These are phyloP conservation scores for Cossypha heuglini DNA, from an alignment of 2,797 vertebrate genomes.

Conservation along the genomic window DNA sequence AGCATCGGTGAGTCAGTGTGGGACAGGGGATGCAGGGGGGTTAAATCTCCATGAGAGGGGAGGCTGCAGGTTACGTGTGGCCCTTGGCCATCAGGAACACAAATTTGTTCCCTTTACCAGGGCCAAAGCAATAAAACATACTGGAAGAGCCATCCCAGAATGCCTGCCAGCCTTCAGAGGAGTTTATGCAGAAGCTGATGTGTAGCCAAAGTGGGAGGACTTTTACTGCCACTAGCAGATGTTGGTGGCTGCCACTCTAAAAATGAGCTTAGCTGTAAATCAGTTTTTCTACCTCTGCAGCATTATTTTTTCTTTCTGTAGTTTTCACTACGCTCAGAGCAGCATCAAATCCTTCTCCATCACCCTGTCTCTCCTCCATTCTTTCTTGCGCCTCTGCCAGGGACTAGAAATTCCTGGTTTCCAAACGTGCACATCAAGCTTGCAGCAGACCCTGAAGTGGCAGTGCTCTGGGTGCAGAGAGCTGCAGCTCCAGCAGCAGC, in stretches of 20 bases:
- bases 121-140: accelerated
- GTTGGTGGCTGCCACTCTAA: constrained; percentile 19
- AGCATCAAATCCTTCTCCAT: neutral
- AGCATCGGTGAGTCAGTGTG: accelerated
- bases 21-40: neutral
- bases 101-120: neutral
- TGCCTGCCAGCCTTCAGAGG: neutral
- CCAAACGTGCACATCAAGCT: accelerated
- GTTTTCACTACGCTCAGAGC: neutral
- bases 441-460: neutral
- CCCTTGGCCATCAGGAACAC: neutral
- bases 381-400: neutral
- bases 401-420: neutral
- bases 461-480: neutral
- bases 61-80: neutral
- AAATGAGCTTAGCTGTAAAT: neutral
- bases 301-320: neutral
- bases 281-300: neutral
- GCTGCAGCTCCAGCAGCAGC: neutral
- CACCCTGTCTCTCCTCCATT: neutral
- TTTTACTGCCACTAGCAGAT: constrained; percentile 23
- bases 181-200: neutral
- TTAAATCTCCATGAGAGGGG: accelerated
- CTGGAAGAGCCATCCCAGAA: neutral
- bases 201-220: neutral